phyloP scores from a whole-genome alignment of 2,888 invertebrate genomes.

The Acrocera orbiculus region DNA sequence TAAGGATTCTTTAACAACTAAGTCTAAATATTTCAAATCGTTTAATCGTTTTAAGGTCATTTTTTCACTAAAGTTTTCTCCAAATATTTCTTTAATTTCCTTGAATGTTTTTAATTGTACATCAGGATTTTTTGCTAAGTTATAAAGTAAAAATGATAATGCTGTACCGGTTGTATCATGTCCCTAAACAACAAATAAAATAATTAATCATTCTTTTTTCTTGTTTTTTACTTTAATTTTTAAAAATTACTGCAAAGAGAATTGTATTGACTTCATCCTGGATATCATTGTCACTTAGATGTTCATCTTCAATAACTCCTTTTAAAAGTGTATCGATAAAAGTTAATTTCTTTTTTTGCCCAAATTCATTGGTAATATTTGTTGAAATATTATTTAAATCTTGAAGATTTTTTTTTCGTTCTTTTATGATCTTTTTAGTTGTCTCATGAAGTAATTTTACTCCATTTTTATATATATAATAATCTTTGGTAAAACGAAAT shows the following conservation, averaged over 20 bases:
- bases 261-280: slow-evolving; percentile 48
- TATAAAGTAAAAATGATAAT: slow-evolving; percentile 26
- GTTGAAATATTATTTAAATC: neutral
- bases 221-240: neutral
- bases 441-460: slow-evolving; percentile 4
- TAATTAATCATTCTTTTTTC: neutral
- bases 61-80: slow-evolving; percentile 4
- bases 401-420: slow-evolving; percentile 3
- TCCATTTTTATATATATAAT: slow-evolving; percentile 1
- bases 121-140: slow-evolving; percentile 25
- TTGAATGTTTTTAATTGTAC: slow-evolving; percentile 25
- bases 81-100: slow-evolving; percentile 24
- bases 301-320: slow-evolving; percentile 34
- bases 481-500: slow-evolving; percentile 3
- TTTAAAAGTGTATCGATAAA: slow-evolving; percentile 43
- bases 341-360: slow-evolving; percentile 37
- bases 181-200: slow-evolving; percentile 14
- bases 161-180: slow-evolving; percentile 30
- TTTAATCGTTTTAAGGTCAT: slow-evolving; percentile 2
- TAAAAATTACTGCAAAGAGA: slow-evolving; percentile 34
- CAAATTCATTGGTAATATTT: too few relatives aligned
- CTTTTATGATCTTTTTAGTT: slow-evolving; percentile 8
- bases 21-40: slow-evolving; percentile 7
- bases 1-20: slow-evolving; percentile 11
- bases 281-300: slow-evolving; percentile 36